Conservation (phyloP, 1,140 invertebrate species). For the Scaptomyza graminum region DNA sequence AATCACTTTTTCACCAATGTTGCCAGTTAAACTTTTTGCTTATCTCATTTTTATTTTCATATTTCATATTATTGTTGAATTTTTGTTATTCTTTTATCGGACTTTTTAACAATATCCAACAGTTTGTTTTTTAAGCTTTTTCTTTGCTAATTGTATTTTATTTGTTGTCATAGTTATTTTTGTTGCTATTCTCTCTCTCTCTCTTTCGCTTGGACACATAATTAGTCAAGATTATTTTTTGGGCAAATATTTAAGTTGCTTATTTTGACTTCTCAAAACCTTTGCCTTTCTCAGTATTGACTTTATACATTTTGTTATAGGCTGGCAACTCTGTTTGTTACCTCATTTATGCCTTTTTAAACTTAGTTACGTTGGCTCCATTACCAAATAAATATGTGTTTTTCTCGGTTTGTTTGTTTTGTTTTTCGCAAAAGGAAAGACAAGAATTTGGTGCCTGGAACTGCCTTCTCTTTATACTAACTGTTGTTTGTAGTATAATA, state of each 20-base stretch:
- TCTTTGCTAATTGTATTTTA: slow-evolving; percentile 60
- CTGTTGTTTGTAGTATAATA: background rate
- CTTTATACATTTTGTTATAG: background rate
- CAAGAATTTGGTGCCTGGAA: slow-evolving; percentile 26
- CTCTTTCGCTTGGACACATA: slow-evolving; percentile 24
- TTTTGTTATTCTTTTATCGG: slow-evolving; percentile 43
- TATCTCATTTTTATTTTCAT: slow-evolving; percentile 16
- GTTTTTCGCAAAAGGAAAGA: slow-evolving; percentile 8
- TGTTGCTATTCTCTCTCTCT: slow-evolving; percentile 3
- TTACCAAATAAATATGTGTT: slow-evolving; percentile 28
- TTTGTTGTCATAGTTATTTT: slow-evolving; percentile 40
- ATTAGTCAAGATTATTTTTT: slow-evolving; percentile 68
- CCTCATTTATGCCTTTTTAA: slow-evolving; percentile 14
- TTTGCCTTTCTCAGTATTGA: slow-evolving; percentile 8
- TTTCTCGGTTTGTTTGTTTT: slow-evolving; percentile 19
- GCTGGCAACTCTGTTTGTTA: slow-evolving; percentile 23
- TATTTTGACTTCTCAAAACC: slow-evolving; percentile 34
- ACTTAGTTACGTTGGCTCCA: background rate
- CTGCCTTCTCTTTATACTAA: slow-evolving; percentile 20
- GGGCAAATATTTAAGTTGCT: slow-evolving; percentile 41
- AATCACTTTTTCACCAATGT: background rate
- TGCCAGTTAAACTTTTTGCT: background rate
- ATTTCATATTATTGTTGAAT: background rate
- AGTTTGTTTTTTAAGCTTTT: slow-evolving; percentile 7
- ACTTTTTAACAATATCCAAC: slow-evolving; percentile 47